phyloP scores from a whole-genome alignment of 2,888 invertebrate genomes.

The Acleris cristana region DNA sequence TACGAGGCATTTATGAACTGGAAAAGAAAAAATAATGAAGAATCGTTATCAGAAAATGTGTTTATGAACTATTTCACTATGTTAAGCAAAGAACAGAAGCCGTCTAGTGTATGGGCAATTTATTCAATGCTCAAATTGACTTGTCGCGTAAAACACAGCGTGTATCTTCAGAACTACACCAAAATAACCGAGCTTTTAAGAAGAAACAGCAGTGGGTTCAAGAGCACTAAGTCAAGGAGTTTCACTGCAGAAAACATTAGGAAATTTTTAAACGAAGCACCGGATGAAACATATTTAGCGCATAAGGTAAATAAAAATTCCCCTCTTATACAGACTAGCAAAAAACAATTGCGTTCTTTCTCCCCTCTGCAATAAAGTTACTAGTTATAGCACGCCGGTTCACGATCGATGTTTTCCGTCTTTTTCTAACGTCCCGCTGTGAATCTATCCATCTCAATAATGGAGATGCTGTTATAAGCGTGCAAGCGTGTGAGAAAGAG shows the following conservation, averaged over 20 bases:
- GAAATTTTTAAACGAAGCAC: slow-evolving; percentile 14
- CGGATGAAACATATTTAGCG: slow-evolving; percentile 15
- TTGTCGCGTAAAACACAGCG: slow-evolving; percentile 3
- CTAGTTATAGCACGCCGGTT: neutral
- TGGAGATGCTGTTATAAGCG: neutral
- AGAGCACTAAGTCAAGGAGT: slow-evolving; percentile 7
- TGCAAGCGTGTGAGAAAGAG: neutral
- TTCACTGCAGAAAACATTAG: slow-evolving; percentile 15
- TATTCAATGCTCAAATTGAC: slow-evolving; percentile 29
- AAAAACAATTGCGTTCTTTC: neutral
- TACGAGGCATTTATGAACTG: slow-evolving; percentile 27
- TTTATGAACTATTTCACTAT: slow-evolving; percentile 23
- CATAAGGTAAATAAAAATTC: slow-evolving; percentile 14
- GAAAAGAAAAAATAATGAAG: slow-evolving; percentile 14
- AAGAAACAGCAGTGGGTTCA: slow-evolving; percentile 6
- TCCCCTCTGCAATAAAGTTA: neutral
- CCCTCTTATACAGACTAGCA: neutral
- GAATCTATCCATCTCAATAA: neutral
- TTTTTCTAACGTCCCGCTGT: neutral
- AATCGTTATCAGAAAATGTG: slow-evolving; percentile 8
- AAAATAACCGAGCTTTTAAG: slow-evolving; percentile 13
- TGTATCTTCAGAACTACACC: slow-evolving; percentile 7
- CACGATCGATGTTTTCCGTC: neutral
- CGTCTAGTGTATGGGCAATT: slow-evolving; percentile 21
- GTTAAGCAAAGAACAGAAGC: slow-evolving; percentile 9